phyloP scores from a whole-genome alignment of 2,888 invertebrate genomes.

The Sycophila texana region DNA sequence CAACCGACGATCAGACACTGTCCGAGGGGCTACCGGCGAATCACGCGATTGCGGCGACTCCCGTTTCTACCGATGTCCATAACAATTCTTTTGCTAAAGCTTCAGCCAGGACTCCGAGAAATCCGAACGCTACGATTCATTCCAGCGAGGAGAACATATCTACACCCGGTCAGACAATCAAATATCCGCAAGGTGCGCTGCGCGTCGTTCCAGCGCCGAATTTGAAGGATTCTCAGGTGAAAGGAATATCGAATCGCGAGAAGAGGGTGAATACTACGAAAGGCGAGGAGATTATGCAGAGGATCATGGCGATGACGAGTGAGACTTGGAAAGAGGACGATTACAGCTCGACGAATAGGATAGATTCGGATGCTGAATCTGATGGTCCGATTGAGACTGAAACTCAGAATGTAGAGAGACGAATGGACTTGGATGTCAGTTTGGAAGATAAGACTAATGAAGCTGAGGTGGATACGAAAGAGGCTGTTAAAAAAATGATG shows the following conservation, averaged over 20 bases:
- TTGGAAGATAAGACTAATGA: neutral
- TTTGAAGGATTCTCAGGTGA: neutral
- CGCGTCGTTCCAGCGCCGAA: constrained; percentile 24
- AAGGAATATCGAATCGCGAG: neutral
- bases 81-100: neutral
- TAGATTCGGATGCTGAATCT: constrained; percentile 2
- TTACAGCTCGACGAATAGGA: neutral
- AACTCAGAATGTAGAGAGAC: neutral
- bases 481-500: constrained; percentile 31
- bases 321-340: constrained; percentile 18
- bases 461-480: neutral
- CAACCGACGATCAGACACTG: neutral
- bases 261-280: neutral
- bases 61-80: neutral
- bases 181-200: neutral
- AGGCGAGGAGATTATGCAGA: constrained; percentile 23
- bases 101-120: neutral
- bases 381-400: neutral
- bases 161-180: neutral
- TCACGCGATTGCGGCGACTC: neutral
- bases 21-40: neutral
- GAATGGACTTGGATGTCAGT: neutral
- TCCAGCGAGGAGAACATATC: neutral
- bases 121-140: neutral
- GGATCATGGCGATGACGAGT: constrained; percentile 35